Evolutionary conservation across 2,113 vertebrate species (phyloP), one percentile per base, ranked within the genome.

Genomic region (Semicossyphus pulcher): DNA sequence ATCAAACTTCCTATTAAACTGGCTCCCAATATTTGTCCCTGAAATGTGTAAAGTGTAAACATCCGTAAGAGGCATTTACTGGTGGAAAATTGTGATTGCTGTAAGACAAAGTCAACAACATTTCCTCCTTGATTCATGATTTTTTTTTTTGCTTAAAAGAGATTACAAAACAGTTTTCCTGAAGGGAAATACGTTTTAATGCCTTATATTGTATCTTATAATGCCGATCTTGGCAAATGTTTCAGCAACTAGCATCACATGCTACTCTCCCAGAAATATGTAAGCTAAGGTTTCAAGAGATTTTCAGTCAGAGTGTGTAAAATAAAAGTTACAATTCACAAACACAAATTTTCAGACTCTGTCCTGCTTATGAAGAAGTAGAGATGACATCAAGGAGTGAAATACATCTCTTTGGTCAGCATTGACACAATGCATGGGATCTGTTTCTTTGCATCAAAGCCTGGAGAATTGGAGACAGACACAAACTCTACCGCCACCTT

Each of bases 371-470:
- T 5, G 14, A 51, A 51, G 29, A 11, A 10, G 47, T 7, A 36
- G 2, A 16, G 42, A 10, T 1, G 1, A 45, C 28, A 61, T 91
- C 62, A 94, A 31, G 69, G 58, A n/a, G 14, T 80, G 23, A 99
- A 97, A 87, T 96, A 95, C 80, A 99, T 93, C 72, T 99, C 96
- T 93, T 97, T 99, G 87, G 97, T 99, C 58, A 99, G 94, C 97
- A 99, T 97, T 4, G 97, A 98, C 81, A 99, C 93, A 65, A 99
- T 95, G 88, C 97, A 99, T 0, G 98, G 97, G 73, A 99, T 97
- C 76, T 99, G 98, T 70, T 98, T 99, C 92, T 95, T 99, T 20
- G 93, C 95, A 68, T 98, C 76, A 36, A 97, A 97, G 41, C 92
- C 90, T 1, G 86, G 59, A 0, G 77, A 68, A 5, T 81, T 91